Base-by-base conservation (phyloP, 2,113 vertebrate genomes). In the Daphoenositta chrysoptera region DNA sequence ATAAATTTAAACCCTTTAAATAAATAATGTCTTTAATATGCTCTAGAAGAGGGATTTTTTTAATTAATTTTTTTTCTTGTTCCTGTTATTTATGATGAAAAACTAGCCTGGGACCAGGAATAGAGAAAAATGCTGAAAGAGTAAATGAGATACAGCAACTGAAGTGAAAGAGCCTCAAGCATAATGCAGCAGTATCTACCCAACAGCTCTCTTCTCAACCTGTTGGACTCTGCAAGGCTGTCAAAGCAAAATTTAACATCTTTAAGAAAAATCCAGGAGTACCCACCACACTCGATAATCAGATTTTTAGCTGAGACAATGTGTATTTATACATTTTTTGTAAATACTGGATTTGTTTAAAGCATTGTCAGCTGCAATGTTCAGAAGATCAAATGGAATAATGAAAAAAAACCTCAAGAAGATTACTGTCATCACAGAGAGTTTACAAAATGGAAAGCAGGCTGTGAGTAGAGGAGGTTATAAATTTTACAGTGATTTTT, bases 401-500 rank as follows among this genome's bases (percentile, higher is more conserved):
- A 53, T 22, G 13, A 42, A 64, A 16, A 21, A 70, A 39, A 7
- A 13, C 4, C 54, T 45, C 78, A 65, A 70, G 63, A 56, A 88
- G 13, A 88, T 58, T 73, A 56, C 24, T 7, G 6, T 86, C 47
- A 63, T 51, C 9, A 5, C 24, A 73, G 45, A 63, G 76, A 91
- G 23, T 73, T 96, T 77, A 89, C 70, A 85, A 86, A 95, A 77
- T 1, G 13, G 56, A 70, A 93, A 82, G 61, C 0, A 0, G 66
- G 51, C 47, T 48, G 39, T 54, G 71, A 92, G 82, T 30, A 83
- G 71, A 66, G 24, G 1, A 61, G 50, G 54, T 39, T 78, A 88
- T 95, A 83, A 88, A 93, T 96, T 88, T 95, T 89, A 88, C 51
- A 85, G 39, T n/a, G 28, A 0, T 31, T 90, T 92, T 81, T 44